Evolutionary conservation across 1,140 invertebrate genomes (phyloP), one percentile per base, ranked within the genome.

Genomic region (Zaprionus gabonicus): DNA sequence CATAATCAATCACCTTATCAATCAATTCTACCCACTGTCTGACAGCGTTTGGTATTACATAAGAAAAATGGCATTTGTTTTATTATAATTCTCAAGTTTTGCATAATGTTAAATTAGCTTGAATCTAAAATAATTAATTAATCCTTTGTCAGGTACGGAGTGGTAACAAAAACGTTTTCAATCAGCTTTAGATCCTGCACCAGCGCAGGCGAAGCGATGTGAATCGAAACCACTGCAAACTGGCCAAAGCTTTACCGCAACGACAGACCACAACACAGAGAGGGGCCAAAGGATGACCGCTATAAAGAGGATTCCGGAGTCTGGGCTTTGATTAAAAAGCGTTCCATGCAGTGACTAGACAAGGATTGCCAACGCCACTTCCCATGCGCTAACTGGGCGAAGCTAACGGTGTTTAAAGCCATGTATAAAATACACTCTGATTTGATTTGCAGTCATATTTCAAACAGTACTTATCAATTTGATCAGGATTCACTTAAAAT

Each of bases 251-350:
- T 17, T 1, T 17, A 20, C 68, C 68, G 28, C 70, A 72, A 55
- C 44, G 27, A 6, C 41, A 71, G 56, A 70, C 72, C 67, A 62
- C 72, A 71, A 58, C 41, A 63, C 28, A 31, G 28, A 31, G 65
- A 69, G 36, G 20, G 20, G 20, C 58, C 25, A 23, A 44, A 17
- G 31, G 17, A 62, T 25, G 36, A 25, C 51, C 12, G 31, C 59
- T 57, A 31, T 38, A 57, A 49, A 57, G 41, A 34, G 59, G 49
- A 62, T 49, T 49, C 49, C 20, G n/a, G 58, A 67, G 51, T 38
- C 51, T 41, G 65, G 46, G 15, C 20, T 46, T n/a, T 75, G 69
- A 75, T 70, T 70, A 75, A 75, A 75, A 71, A 64, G 67, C 67
- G 38, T 64, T 71, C 53, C 59, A 64, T 34, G 25, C 46, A 34